Evolutionary conservation across 2,797 vertebrate genomes (phyloP).

Genomic region (Eupleurogrammus muticus): DNA sequence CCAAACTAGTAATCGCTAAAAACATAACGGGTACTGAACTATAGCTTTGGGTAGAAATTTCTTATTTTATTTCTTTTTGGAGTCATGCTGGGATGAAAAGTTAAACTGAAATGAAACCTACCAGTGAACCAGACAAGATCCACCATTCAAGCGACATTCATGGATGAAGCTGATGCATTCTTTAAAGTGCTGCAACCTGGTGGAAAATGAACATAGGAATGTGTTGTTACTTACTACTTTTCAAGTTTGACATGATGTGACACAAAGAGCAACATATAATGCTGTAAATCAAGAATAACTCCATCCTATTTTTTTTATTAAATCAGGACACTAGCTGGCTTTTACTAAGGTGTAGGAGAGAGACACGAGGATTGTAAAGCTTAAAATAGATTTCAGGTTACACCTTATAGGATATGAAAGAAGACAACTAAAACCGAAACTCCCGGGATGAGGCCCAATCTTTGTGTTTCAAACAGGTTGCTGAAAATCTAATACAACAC

Average conservation of each 20-base stretch:
- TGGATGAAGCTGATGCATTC: conserved; percentile 92
- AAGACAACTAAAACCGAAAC: conserved; percentile 75
- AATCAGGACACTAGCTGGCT: conserved; percentile 19
- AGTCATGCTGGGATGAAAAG: background rate
- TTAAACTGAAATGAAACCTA: conserved; percentile 69
- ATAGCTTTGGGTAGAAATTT: background rate
- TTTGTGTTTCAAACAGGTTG: conserved; percentile 8
- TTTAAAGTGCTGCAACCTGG: conserved; percentile 91
- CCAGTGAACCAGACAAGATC: conserved; percentile 92
- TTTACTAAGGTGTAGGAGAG: conserved; percentile 11
- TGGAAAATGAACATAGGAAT: conserved; percentile 9
- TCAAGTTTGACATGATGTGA: background rate
- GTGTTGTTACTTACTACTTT: background rate
- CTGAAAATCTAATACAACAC: conserved; percentile 11
- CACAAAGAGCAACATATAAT: background rate
- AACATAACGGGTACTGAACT: background rate
- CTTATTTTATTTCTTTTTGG: conserved; percentile 9
- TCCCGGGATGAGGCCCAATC: conserved; percentile 13
- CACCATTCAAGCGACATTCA: conserved; percentile 87
- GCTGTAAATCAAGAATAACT: conserved; percentile 5
- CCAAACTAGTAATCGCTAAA: background rate
- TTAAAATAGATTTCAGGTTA: conserved; percentile 44
- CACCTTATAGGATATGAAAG: conserved; percentile 71
- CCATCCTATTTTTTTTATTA: background rate
- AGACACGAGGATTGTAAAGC: conserved; percentile 12